Evolutionary conservation across 2,113 vertebrate species (phyloP).

Genomic region (Acanthochromis polyacanthus): DNA sequence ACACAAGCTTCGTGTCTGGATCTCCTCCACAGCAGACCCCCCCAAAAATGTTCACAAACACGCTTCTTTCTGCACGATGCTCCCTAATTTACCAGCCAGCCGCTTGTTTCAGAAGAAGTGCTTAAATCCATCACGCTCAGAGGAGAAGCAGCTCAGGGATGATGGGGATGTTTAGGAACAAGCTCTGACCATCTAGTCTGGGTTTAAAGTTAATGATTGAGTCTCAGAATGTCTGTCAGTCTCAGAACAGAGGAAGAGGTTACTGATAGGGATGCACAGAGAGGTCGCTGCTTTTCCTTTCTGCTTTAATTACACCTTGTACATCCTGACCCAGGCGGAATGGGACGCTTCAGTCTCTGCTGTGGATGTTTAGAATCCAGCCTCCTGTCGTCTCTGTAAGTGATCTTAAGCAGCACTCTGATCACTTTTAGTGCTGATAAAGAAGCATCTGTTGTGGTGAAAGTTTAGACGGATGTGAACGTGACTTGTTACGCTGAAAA

Average conservation of each 20-base stretch:
- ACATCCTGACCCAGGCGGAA: background rate
- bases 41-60: background rate
- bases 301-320: conserved; percentile 23
- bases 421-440: no score
- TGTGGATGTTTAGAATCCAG: background rate
- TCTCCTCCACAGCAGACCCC: conserved; percentile 25
- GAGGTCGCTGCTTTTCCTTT: conserved; percentile 9
- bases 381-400: no score
- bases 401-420: no score
- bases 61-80: background rate
- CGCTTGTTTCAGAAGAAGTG: background rate
- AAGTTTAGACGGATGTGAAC: no score
- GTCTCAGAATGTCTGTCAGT: conserved; percentile 11
- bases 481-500: no score
- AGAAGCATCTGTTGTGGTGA: no score
- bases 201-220: conserved; percentile 1
- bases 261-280: conserved; percentile 50
- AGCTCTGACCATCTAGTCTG: background rate
- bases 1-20: conserved; percentile 45
- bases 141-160: background rate
- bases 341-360: background rate
- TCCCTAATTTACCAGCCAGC: background rate
- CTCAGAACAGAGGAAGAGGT: conserved; percentile 5
- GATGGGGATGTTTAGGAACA: conserved; percentile 2
- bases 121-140: conserved; percentile 11